These are phyloP conservation scores for Anguilla anguilla DNA, from an alignment of 2,797 vertebrate species.

Conservation along the genomic window DNA sequence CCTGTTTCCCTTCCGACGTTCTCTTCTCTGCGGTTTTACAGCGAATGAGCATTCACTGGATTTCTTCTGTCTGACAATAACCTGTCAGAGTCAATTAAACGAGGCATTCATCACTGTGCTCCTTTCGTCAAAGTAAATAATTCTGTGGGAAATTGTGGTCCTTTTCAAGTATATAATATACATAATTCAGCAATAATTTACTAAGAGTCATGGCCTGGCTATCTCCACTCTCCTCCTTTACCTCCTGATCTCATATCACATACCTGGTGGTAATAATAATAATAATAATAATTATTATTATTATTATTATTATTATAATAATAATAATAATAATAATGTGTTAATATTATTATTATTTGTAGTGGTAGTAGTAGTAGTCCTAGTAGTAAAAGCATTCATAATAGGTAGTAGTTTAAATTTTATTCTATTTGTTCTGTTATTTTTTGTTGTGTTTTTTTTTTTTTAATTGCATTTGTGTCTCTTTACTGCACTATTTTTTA, in stretches of 20 bases:
- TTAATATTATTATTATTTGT: neutral
- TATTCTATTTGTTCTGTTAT: neutral
- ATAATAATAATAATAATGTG: neutral
- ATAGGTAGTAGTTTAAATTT: neutral
- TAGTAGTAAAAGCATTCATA: neutral
- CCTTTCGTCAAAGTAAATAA: slow-evolving; percentile 10
- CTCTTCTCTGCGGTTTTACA: slow-evolving; percentile 19
- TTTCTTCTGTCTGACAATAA: neutral
- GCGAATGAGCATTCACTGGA: neutral
- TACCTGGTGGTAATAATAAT: neutral
- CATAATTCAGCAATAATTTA: slow-evolving; percentile 5
- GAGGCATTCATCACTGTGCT: slow-evolving; percentile 13
- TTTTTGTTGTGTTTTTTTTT: neutral
- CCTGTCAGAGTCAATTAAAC: slow-evolving; percentile 10
- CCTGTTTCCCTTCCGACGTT: neutral
- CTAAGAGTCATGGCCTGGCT: neutral
- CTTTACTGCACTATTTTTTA: neutral
- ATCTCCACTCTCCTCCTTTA: neutral
- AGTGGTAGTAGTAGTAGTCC: neutral
- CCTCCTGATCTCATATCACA: neutral
- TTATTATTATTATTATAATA: neutral
- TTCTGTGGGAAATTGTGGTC: neutral
- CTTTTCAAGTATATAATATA: slow-evolving; percentile 20
- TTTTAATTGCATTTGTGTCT: neutral
- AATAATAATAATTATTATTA: neutral